A percentile compares a stretch with the other conserved stretches of the same genome.
These are phyloP conservation scores for Ormyrus pomaceus DNA, from an alignment of 2,888 invertebrate species.

Conservation along the genomic window DNA sequence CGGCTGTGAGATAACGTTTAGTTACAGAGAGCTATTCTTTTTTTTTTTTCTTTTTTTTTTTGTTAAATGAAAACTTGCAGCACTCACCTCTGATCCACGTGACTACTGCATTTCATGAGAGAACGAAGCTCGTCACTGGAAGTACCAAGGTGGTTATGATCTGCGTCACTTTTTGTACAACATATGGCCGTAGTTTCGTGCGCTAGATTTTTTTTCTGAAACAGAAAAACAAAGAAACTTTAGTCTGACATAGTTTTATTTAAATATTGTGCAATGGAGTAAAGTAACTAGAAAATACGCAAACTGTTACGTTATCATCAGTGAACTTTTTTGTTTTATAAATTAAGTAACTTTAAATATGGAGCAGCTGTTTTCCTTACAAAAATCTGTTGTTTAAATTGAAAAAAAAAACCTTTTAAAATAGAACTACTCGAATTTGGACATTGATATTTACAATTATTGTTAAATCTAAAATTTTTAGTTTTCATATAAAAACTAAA, in stretches of 20 bases:
- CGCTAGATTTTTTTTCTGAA: slow-evolving; percentile 35
- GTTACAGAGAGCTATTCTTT: no score
- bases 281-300: no score
- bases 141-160: slow-evolving; percentile 37
- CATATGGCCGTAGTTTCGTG: slow-evolving; percentile 45
- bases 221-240: slow-evolving; percentile 30
- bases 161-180: slow-evolving; percentile 43
- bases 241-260: not conserved
- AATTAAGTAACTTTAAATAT: no score
- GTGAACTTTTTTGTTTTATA: no score
- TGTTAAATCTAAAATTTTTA: no score
- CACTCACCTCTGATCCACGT: slow-evolving; percentile 56
- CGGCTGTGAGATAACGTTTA: no score
- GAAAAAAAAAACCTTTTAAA: not conserved
- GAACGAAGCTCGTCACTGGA: slow-evolving; percentile 49
- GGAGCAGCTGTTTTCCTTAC: not conserved
- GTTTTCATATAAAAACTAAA: no score
- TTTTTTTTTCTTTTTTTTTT: not conserved
- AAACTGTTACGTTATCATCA: no score
- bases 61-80: not conserved
- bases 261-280: no score
- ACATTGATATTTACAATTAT: no score
- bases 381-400: not conserved
- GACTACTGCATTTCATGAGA: slow-evolving; percentile 58
- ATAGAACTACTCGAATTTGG: no score